Evolutionary conservation across 1,140 invertebrate genomes (phyloP), one percentile per base, ranked within the genome.

Genomic region (Pseudomyrmex concolor): DNA sequence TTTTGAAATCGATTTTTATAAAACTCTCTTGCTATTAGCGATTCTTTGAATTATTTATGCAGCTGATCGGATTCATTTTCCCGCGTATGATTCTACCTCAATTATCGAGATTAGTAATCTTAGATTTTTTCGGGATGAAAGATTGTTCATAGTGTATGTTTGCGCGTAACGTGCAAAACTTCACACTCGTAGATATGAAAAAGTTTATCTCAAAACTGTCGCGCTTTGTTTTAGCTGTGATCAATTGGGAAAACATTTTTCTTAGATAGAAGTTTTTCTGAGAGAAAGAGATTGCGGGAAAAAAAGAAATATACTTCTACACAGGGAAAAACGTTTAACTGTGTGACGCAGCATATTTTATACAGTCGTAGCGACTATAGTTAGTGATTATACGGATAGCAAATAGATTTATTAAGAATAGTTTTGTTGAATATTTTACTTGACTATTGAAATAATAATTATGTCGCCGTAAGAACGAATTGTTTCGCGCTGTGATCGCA

Each of bases 101-200:
- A 80, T 80, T 80, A 50, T 80, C 66, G 76, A 60, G 55, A 80
- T 80, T 80, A 80, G 66, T 12, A 70, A 43, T 34, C 71, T 80
- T 71, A 80, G 66, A 80, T 80, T 80, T 59, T 45, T 25, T 71
- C 76, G 22, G 5, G 45, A 64, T 54, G 17, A 48, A 78, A 71
- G 22, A 62, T 70, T 48, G 66, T 80, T 73, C 43, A 80, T 57
- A 55, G 62, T 25, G 45, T 64, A n/a, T 17, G 76, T 48, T 57
- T 25, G 66, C 66, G 43, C 17, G 48, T 71, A 78, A 34, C 34
- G 34, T 34, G 34, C 34, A 34, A 34, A 34, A 34, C 34, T 66
- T 48, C 76, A 78, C 64, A 43, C 43, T 54, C 76, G 76, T 45
- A 19, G 43, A 43, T 59, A 54, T 25, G 48, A 68, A 45, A 59